phyloP scores from a whole-genome alignment of 2,888 invertebrate species.

The Ectemnius cavifrons region DNA sequence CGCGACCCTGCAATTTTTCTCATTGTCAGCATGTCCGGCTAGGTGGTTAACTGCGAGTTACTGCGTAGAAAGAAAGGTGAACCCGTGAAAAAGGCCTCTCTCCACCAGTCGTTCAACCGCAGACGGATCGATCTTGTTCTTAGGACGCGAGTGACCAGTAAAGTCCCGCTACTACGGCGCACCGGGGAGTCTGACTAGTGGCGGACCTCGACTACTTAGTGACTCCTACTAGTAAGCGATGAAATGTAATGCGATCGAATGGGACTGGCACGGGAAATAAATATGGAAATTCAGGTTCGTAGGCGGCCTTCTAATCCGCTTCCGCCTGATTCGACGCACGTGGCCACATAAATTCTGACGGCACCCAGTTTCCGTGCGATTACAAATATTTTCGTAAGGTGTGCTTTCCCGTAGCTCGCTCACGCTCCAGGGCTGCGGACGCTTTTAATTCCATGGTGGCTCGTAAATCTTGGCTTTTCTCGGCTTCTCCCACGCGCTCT shows the following conservation, averaged over 20 bases:
- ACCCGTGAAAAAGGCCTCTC: constrained; percentile 18
- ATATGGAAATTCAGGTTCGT: too few species aligned
- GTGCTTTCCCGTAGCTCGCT: background rate
- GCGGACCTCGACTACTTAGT: too few species aligned
- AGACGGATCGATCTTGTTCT: constrained; percentile 39
- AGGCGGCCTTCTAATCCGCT: too few species aligned
- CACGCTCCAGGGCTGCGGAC: constrained; percentile 3
- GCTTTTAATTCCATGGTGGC: constrained; percentile 1
- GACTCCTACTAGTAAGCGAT: too few species aligned
- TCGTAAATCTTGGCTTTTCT: constrained; percentile 34
- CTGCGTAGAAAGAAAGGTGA: background rate
- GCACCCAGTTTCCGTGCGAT: background rate
- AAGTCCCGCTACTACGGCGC: constrained; percentile 29
- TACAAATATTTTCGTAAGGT: background rate
- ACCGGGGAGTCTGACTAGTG: background rate
- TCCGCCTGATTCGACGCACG: too few species aligned
- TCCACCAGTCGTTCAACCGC: constrained; percentile 17
- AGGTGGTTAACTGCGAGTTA: background rate
- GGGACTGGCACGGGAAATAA: too few species aligned
- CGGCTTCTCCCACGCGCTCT: too few species aligned
- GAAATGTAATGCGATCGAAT: too few species aligned
- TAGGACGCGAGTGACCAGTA: constrained; percentile 22
- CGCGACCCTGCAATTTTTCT: background rate
- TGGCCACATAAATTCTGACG: background rate
- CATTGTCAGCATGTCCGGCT: background rate